phyloP scores from a whole-genome alignment of 2,797 vertebrate species.

The Petrocephalus schoutedeni region DNA sequence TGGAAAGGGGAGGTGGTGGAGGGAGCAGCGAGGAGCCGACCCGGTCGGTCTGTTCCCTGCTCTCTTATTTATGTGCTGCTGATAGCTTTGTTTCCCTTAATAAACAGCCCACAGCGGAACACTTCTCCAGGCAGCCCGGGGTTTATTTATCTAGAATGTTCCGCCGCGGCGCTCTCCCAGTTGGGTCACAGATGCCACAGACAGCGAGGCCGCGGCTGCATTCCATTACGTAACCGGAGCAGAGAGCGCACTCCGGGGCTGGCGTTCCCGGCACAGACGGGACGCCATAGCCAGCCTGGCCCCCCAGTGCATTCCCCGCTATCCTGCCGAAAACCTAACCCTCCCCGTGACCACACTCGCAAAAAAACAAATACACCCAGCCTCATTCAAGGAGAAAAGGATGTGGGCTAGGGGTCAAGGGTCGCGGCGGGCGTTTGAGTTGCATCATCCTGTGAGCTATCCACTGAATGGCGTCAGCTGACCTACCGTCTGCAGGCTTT shows the following conservation, averaged over 20 bases:
- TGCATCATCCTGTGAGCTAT: not conserved
- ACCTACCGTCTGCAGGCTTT: not conserved
- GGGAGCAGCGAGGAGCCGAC: not conserved
- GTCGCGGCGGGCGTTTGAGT: not conserved
- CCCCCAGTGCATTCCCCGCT: not conserved
- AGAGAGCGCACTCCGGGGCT: not conserved
- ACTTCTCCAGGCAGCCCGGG: constrained; percentile 16
- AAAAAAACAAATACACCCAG: not conserved
- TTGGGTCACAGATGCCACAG: constrained; percentile 23
- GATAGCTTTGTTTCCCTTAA: constrained; percentile 24
- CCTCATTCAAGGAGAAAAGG: not conserved
- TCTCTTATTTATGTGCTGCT: constrained; percentile 17
- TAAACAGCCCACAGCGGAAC: constrained; percentile 19
- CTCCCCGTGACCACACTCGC: not conserved
- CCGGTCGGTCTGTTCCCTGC: too few relatives aligned
- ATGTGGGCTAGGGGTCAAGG: not conserved
- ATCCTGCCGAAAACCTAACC: constrained; percentile 5
- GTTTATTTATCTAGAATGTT: constrained; percentile 27
- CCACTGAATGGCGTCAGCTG: not conserved
- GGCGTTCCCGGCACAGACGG: not conserved
- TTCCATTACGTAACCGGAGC: constrained; percentile 22
- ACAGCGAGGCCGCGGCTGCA: not conserved
- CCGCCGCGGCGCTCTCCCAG: constrained; percentile 23
- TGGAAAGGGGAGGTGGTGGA: not conserved
- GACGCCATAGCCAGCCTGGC: not conserved